A percentile compares a stretch with the other conserved stretches of the same genome.
Conservation (phyloP, 1,140 invertebrate genomes). For the Drosophila mojavensis region DNA sequence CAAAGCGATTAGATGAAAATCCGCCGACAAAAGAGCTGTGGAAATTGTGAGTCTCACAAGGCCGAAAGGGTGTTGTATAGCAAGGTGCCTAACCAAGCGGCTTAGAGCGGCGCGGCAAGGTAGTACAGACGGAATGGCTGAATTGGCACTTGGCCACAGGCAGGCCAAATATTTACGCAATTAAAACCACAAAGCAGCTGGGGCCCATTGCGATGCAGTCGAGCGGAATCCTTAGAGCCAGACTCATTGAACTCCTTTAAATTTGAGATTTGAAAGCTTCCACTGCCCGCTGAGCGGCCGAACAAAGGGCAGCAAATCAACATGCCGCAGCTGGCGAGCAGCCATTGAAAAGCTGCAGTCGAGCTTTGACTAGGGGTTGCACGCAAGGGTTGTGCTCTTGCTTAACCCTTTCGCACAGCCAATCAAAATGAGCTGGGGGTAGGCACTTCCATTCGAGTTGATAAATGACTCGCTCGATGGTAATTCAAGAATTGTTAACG, state of each 20-base stretch:
- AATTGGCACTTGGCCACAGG: constrained; percentile 34
- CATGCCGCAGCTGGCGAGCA: constrained; percentile 34
- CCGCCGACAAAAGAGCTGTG: constrained; percentile 47
- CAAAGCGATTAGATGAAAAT: constrained; percentile 53
- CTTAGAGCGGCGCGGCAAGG: constrained; percentile 23
- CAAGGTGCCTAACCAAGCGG: constrained; percentile 42
- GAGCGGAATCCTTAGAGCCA: background rate
- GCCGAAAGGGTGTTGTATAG: constrained; percentile 50
- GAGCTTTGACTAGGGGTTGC: constrained; percentile 39
- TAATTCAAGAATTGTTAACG: constrained; percentile 29
- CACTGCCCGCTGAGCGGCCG: constrained; percentile 18
- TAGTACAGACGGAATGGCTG: too few species aligned
- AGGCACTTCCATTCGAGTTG: background rate
- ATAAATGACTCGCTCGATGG: constrained; percentile 24
- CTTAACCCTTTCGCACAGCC: constrained; percentile 48
- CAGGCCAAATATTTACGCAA: constrained; percentile 46
- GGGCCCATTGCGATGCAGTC: constrained; percentile 26
- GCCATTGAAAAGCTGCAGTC: constrained; percentile 47
- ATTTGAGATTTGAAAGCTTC: constrained; percentile 33
- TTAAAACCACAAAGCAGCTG: constrained; percentile 37
- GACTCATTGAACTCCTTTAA: background rate
- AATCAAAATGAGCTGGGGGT: constrained; percentile 30
- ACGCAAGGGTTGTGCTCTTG: constrained; percentile 31
- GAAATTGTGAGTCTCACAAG: constrained; percentile 6
- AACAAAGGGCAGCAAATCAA: constrained; percentile 21